phyloP scores from a whole-genome alignment of 1,140 invertebrate species.

The Berghia stephanieae region DNA sequence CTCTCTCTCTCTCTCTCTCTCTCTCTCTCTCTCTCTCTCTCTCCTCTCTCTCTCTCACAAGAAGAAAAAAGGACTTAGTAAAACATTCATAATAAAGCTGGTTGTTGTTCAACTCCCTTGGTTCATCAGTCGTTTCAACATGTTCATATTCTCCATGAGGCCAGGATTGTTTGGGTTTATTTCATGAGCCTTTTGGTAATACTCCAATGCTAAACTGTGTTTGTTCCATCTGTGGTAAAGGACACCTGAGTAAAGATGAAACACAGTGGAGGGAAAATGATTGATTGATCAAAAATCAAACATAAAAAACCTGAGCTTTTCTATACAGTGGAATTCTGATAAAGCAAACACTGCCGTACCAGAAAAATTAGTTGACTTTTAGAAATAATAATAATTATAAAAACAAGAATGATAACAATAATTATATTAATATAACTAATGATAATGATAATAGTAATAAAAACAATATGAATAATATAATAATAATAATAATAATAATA shows the following conservation, averaged over 20 bases:
- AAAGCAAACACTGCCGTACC: neutral
- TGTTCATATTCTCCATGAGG: constrained; percentile 72
- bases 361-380: neutral
- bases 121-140: constrained; percentile 58
- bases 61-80: too few relatives aligned
- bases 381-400: neutral
- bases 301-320: neutral
- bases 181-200: constrained; percentile 80
- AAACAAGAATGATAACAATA: neutral
- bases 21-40: too few relatives aligned
- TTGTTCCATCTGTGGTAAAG: constrained; percentile 93
- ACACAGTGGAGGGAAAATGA: neutral
- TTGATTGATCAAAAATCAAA: neutral
- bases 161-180: constrained; percentile 72
- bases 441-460: neutral
- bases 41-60: too few relatives aligned
- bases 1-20: too few relatives aligned
- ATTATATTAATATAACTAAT: neutral
- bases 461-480: neutral
- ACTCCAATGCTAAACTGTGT: constrained; percentile 75
- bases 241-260: constrained; percentile 74
- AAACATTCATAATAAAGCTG: too few relatives aligned
- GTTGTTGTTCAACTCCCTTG: too few relatives aligned
- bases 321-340: too few relatives aligned
- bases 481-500: neutral